Base-by-base conservation (phyloP, 2,797 vertebrate species). In the Tapera naevia region DNA sequence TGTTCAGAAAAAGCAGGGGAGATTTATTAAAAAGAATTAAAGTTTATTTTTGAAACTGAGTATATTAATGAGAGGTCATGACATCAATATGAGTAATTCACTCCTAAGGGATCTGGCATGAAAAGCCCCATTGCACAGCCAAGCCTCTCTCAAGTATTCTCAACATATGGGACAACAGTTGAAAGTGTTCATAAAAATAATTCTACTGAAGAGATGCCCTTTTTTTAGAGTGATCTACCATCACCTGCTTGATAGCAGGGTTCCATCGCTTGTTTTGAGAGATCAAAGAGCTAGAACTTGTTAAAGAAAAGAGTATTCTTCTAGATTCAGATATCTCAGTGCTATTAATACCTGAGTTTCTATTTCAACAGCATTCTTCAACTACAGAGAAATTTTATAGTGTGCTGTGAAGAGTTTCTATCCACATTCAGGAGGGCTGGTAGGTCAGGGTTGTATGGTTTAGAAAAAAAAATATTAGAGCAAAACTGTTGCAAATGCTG, bases 131-230 rank as follows among this genome's bases (percentile, higher is more conserved):
- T 14, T 62, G 62, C 46, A 69, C 32, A 92, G 53, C 45, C 89
- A 95, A 86, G 32, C 37, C 32, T 74, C 50, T 91, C 89, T 48
- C 79, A 94, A 64, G 69, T 18, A 48, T 67, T 48, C 61, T 89
- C 86, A 73, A 62, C 60, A 73, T 86, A 81, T 6, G 43, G 62
- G 80, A 84, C 62, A 95, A 43, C 25, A 81, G 46, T 72, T 83
- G 28, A 90, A 94, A 94, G 73, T 45, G 39, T 60, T 91, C 83
- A 65, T 84, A 93, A 93, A 94, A 93, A 75, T 91, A 88, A 69
- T 91, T 89, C 70, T 22, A 1, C 51, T 88, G 72, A 92, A 83
- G 37, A 75, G 27, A 54, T 88, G 56, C 25, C 51, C 73, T 96
- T 94, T 86, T 39, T 18, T 70, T 90, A 88, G 28, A 86, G 17